phyloP scores from a whole-genome alignment of 2,797 vertebrate species.

The Mycteria americana region DNA sequence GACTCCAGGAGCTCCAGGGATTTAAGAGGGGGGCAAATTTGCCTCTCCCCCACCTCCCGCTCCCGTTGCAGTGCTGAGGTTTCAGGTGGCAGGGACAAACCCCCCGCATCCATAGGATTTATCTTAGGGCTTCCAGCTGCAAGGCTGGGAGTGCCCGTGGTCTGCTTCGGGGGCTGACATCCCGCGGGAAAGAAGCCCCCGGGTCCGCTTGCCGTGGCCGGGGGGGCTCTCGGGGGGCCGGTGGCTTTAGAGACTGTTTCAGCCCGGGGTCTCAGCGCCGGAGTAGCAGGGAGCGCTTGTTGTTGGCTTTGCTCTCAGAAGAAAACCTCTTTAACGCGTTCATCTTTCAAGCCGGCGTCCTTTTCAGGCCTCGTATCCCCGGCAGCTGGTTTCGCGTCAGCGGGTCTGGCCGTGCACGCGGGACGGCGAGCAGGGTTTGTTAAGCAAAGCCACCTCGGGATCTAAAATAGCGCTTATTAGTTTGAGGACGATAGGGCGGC shows the following conservation, averaged over 20 bases:
- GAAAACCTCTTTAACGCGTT: not conserved
- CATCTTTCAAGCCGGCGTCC: not conserved
- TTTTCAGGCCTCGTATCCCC: fast-evolving
- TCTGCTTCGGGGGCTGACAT: not conserved
- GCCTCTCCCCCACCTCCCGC: not conserved
- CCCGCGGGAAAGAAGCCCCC: fast-evolving
- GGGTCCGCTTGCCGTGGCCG: fast-evolving
- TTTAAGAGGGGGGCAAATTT: no score
- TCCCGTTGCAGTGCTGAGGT: not conserved
- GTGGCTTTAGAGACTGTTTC: not conserved
- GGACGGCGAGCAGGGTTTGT: not conserved
- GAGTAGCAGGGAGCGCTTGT: not conserved
- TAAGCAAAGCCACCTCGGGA: not conserved
- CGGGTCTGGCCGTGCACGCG: fast-evolving
- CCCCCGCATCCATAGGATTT: not conserved
- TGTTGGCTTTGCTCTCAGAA: not conserved
- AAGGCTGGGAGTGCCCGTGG: fast-evolving
- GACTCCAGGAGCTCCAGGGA: not conserved
- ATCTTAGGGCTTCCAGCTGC: not conserved
- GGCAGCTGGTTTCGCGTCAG: not conserved
- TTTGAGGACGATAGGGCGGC: not conserved
- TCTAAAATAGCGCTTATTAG: fast-evolving
- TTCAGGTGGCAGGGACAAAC: not conserved
- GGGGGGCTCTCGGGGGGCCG: fast-evolving
- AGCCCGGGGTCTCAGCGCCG: fast-evolving